Conservation (phyloP, 2,888 invertebrate genomes). For the Tigriopus californicus region DNA sequence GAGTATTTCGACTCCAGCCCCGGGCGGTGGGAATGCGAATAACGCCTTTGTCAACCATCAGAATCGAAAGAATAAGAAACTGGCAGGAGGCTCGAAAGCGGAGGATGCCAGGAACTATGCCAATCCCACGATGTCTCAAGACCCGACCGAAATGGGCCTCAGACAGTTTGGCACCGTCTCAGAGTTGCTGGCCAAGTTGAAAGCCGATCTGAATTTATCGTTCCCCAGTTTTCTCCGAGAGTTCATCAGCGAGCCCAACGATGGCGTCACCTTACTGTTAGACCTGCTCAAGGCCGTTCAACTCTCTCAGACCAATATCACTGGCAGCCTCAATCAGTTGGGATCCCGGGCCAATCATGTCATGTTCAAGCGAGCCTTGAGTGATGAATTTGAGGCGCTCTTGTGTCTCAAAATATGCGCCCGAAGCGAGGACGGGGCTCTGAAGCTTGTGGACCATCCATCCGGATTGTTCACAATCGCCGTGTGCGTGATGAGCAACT, state of each 20-base stretch:
- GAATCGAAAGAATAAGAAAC: neutral
- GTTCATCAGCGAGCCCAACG: slow-evolving; percentile 67
- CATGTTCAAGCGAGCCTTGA: slow-evolving; percentile 48
- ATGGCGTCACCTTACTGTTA: slow-evolving; percentile 62
- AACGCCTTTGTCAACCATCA: too few species aligned
- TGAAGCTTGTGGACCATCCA: slow-evolving; percentile 52
- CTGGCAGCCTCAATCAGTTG: slow-evolving; percentile 12
- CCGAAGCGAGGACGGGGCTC: slow-evolving; percentile 55
- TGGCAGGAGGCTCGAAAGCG: slow-evolving; percentile 3
- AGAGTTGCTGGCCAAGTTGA: slow-evolving; percentile 63
- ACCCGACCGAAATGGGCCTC: slow-evolving; percentile 48
- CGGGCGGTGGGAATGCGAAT: too few species aligned
- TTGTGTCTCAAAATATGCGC: slow-evolving; percentile 65
- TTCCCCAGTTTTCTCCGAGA: slow-evolving; percentile 87
- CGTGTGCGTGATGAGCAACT: slow-evolving; percentile 31
- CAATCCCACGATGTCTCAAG: neutral
- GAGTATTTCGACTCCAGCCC: too few species aligned
- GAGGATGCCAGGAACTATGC: slow-evolving; percentile 16
- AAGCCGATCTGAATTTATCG: slow-evolving; percentile 63
- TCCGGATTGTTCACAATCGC: slow-evolving; percentile 44
- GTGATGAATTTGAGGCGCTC: slow-evolving; percentile 73
- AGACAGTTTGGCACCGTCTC: slow-evolving; percentile 69
- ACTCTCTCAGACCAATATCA: slow-evolving; percentile 45
- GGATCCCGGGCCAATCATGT: slow-evolving; percentile 31
- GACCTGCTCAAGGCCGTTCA: slow-evolving; percentile 64